Conservation (phyloP, 2,888 invertebrate genomes). For the Melanotus villosus region DNA sequence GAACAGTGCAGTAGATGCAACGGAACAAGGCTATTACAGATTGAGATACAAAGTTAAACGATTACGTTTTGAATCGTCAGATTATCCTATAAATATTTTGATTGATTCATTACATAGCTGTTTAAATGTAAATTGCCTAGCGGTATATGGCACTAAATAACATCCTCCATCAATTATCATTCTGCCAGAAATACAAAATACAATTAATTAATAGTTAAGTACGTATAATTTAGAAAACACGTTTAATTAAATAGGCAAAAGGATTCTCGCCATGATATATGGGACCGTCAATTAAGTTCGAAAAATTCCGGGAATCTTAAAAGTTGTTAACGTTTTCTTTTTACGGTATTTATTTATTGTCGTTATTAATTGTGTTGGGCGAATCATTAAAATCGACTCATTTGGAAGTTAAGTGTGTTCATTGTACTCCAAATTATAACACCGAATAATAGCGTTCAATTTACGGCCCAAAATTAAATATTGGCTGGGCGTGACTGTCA, state of each 20-base stretch:
- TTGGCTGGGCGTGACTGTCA: conserved; percentile 50
- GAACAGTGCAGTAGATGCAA: background rate
- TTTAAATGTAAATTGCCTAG: conserved; percentile 44
- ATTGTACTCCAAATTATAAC: conserved; percentile 41
- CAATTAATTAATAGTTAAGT: conserved; percentile 41
- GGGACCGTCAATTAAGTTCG: conserved; percentile 23
- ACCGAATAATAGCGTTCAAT: conserved; percentile 36
- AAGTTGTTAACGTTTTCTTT: conserved; percentile 19
- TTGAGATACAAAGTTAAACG: background rate
- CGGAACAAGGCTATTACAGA: background rate
- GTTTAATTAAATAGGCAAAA: conserved; percentile 27
- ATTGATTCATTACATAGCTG: conserved; percentile 38
- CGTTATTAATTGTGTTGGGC: conserved; percentile 27
- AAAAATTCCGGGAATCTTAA: conserved; percentile 14
- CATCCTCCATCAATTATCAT: conserved; percentile 34
- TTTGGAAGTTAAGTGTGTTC: conserved; percentile 31
- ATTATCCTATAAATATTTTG: conserved; percentile 38
- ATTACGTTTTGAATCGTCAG: background rate
- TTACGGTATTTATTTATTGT: conserved; percentile 34
- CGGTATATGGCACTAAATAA: conserved; percentile 34
- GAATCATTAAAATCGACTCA: conserved; percentile 33
- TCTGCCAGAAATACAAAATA: conserved; percentile 36
- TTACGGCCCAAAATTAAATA: conserved; percentile 47
- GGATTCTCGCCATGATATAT: conserved; percentile 28
- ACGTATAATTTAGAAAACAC: conserved; percentile 33